phyloP scores from a whole-genome alignment of 2,797 vertebrate genomes.

The Paedocypris micromegethes region DNA sequence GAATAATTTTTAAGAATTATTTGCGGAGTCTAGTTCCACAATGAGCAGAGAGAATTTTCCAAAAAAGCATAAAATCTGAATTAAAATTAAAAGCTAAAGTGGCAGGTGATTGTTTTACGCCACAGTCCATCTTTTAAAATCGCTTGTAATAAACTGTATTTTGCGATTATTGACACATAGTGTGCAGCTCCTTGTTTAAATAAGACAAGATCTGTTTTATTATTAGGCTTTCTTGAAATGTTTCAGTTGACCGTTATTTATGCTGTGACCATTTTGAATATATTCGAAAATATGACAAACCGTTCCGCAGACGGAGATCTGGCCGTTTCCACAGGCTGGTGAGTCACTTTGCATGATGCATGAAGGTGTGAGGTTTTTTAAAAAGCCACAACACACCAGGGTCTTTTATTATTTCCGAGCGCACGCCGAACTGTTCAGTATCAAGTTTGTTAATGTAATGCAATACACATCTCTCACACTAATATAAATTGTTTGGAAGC shows the following conservation, averaged over 20 bases:
- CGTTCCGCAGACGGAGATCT: constrained; percentile 9
- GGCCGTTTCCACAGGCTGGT: background rate
- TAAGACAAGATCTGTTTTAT: no score
- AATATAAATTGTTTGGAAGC: constrained; percentile 43
- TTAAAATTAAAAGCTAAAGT: no score
- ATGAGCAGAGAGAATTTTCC: no score
- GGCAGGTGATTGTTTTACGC: no score
- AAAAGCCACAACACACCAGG: constrained; percentile 23
- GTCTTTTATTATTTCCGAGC: constrained; percentile 31
- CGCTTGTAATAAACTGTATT: no score
- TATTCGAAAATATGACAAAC: constrained; percentile 4
- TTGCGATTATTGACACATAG: no score
- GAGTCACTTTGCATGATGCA: constrained; percentile 29
- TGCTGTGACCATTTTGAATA: constrained; percentile 4
- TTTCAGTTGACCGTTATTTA: background rate
- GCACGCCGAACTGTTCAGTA: constrained; percentile 34
- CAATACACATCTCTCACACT: constrained; percentile 42
- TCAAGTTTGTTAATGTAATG: constrained; percentile 51
- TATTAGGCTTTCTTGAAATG: no score
- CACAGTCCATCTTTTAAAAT: no score
- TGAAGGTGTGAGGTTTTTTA: constrained; percentile 33
- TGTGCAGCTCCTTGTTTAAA: no score
- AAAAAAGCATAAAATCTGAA: no score
- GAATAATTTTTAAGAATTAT: no score
- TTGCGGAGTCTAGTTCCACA: no score